Evolutionary conservation across 2,113 vertebrate genomes (phyloP).

Genomic region (Brachionichthys hirsutus): DNA sequence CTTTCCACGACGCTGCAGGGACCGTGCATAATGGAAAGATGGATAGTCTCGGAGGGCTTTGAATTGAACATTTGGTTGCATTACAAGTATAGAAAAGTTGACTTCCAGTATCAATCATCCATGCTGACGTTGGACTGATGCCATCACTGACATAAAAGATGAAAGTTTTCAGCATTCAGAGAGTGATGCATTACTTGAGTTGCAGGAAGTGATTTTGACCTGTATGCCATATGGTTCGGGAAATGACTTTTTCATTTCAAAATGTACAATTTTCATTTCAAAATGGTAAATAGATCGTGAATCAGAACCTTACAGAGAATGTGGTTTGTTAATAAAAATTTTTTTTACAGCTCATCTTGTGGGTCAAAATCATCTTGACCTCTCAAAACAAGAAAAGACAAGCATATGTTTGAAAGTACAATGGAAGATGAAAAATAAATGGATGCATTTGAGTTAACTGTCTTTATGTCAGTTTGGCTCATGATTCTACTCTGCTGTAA

Average conservation of each 20-base stretch:
- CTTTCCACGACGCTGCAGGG: constrained; percentile 7
- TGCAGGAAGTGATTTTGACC: constrained; percentile 9
- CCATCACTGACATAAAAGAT: constrained; percentile 11
- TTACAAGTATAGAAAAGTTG: constrained; percentile 30
- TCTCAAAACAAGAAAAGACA: neutral
- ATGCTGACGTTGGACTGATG: constrained; percentile 26
- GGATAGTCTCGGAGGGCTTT: constrained; percentile 6
- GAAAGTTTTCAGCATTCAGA: constrained; percentile 6
- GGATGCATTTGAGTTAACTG: constrained; percentile 4
- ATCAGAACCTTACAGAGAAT: no score
- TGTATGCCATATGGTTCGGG: neutral
- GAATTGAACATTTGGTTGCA: constrained; percentile 14
- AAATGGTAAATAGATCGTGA: no score
- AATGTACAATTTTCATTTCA: no score
- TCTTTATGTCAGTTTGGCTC: neutral
- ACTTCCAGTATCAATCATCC: neutral
- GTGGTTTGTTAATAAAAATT: no score
- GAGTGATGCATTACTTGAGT: constrained; percentile 7
- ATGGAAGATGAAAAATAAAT: constrained; percentile 10
- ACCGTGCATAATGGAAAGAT: constrained; percentile 27
- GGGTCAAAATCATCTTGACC: constrained; percentile 1
- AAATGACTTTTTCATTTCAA: no score
- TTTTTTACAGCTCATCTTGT: neutral
- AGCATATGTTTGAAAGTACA: constrained; percentile 1
- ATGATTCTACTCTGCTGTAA: no score